Conservation (phyloP, 2,113 vertebrate genomes). For the Rhinolophus ferrumequinum region DNA sequence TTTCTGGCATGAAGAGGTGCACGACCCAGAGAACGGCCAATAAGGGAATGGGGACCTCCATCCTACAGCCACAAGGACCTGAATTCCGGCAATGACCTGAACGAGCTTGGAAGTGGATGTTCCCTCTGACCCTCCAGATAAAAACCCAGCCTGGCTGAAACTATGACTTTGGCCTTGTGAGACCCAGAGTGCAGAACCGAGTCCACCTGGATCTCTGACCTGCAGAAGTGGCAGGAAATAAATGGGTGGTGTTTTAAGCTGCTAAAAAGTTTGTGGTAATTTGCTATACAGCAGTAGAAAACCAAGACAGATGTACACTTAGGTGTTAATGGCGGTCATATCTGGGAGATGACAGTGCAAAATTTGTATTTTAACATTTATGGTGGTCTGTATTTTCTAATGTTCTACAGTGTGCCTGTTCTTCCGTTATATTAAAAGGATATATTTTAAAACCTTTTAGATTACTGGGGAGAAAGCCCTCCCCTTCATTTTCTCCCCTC, state of each 20-base stretch:
- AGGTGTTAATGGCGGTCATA: neutral
- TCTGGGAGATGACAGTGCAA: neutral
- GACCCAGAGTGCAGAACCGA: neutral
- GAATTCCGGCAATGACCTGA: neutral
- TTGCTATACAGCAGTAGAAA: neutral
- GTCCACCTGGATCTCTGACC: neutral
- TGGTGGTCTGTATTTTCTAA: conserved; percentile 47
- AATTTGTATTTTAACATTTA: conserved; percentile 37
- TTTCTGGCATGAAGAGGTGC: neutral
- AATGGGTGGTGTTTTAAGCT: neutral
- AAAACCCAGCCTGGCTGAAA: neutral
- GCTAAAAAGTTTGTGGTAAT: neutral
- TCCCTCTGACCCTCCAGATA: neutral
- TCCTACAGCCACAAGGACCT: neutral
- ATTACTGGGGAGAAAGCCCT: neutral
- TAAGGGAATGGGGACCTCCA: neutral
- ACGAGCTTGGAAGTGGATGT: neutral
- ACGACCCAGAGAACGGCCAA: neutral
- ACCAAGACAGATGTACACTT: neutral
- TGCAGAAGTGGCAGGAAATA: neutral
- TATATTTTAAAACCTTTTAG: neutral
- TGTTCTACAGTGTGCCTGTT: neutral
- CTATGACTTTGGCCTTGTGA: conserved; percentile 33
- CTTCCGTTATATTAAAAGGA: neutral
- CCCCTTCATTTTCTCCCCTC: neutral